Evolutionary conservation across 2,113 vertebrate genomes (phyloP), one percentile per base, ranked within the genome.

Genomic region (Mirounga angustirostris): DNA sequence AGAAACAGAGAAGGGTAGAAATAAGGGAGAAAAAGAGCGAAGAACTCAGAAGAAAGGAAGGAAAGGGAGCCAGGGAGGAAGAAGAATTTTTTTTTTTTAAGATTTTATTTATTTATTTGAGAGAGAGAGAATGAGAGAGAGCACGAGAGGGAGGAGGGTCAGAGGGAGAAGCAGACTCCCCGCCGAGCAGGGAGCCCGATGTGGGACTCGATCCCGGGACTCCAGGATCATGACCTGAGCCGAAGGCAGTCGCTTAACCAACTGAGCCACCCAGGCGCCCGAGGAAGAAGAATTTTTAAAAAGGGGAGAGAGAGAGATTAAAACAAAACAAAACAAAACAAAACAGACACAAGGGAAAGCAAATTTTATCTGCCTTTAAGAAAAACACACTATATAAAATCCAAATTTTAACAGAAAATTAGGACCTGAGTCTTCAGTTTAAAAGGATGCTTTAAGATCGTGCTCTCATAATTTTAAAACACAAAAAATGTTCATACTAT

Each of bases 381-480:
- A 69, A 84, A 79, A 71, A 22, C 33, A 43, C 15, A 73, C 36
- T 43, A 83, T 54, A 46, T 2, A 61, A 79, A 94, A 73, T 94
- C 12, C 46, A 92, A 79, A 65, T 78, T 56, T 88, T 97, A 59
- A 65, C 30, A 76, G 36, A 78, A 96, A 87, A 73, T 28, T 88
- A 40, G 43, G 30, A 92, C 26, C 30, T 63, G 11, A 95, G 50
- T 76, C 33, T 88, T 96, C 67, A 83, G 5, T 79, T 83, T 78
- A 54, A 83, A 89, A 88, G 16, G 40, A 63, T 46, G 54, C 15
- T 88, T 94, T 18, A 81, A 40, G 93, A 84, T 91, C 46, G 46
- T 90, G 30, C 33, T 94, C 15, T 83, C 54, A 63, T 52, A 74
- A 74, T 92, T 82, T 94, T 15, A 69, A 95, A 96, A 81, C 65